Evolutionary conservation across 2,888 invertebrate species (phyloP), one percentile per base, ranked within the genome.

Genomic region (Plebejus melissa): DNA sequence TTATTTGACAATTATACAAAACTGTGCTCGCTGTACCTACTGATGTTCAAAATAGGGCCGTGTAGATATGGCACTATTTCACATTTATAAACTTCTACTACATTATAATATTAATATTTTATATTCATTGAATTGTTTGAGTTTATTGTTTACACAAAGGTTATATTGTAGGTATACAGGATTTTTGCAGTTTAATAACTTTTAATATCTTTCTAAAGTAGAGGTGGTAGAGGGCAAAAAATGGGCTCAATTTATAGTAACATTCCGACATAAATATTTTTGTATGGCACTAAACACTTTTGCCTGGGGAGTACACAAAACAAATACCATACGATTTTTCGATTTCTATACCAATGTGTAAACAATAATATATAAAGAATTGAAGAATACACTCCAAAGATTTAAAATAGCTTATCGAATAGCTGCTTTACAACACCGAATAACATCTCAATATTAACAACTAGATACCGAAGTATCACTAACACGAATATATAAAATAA

Each of bases 401-500:
- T 65, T 54, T 32, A 72, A 72, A 72, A 72, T 72, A 50, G 32
- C 72, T 41, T 69, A 76, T 69, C 7, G 57, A 28, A 75, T 50
- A 76, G 58, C 50, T 75, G 75, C 58, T 58, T 76, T 74, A 54
- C 41, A 46, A 41, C 65, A 65, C 32, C 65, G 65, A 65, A 65
- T 65, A 38, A 74, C 65, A 76, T 74, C 65, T 76, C 74, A 70
- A 90, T 88, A 89, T 86, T 88, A 90, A 89, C 88, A 72, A 72
- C 50, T 72, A 50, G 72, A 72, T 72, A 72, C 88, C 85, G 79
- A 84, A 88, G 84, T 88, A 86, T 89, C 86, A 85, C 89, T 89
- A 90, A 90, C 87, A 89, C 86, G 88, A 89, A 88, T 90, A 90
- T 89, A 90, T 89, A 91, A 91, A 92, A 93, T 93, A 93, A 93